Base-by-base conservation (phyloP, 2,797 vertebrate genomes). In the Hydrophis major region DNA sequence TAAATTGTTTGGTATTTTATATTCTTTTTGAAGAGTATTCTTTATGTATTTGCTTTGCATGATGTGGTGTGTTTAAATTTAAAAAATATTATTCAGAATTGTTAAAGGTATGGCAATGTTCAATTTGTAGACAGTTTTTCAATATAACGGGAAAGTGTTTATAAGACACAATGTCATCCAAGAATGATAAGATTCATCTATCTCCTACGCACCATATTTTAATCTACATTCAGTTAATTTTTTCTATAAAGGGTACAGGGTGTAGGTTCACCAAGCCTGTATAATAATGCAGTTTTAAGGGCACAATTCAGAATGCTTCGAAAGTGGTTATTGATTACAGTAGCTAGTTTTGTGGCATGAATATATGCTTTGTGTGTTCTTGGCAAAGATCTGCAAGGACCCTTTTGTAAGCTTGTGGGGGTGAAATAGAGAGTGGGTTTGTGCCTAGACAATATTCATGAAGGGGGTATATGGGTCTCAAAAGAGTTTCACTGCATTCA, bases 271-370 rank as follows among this genome's bases (percentile, higher is more conserved):
- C 83, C 47, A 88, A 92, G 55, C 94, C 95, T 95, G 95, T 93
- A 92, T 93, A 94, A 56, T 91, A 89, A 93, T 95, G 91, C 92
- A 87, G 89, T 96, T 95, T 90, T 1, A 42, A 94, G 61, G 25
- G 63, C 1, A 2, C 61, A 88, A 89, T 59, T 88, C 91, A 91
- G 32, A 93, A 10, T 89, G 92, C 95, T 97, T 95, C 94, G 94
- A 95, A 95, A 90, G 93, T 94, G 93, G 86, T 89, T 50, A 63
- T 87, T 91, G 60, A 22, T 83, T 83, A 55, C 22, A 63, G 57
- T 88, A 56, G 55, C 87, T 60, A 12, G 66, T 74, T 87, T 87
- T 61, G 69, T 83, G 91, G 93, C 94, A 95, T 59, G 94, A 93
- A 66, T 88, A 32, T 66, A 88, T 93, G 55, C 74, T 94, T 94